Percentiles rank a stretch among this genome's conserved stretches.
These are phyloP conservation scores for Drosophila lacteicornis DNA, from an alignment of 1,140 invertebrate species.

Conservation along the genomic window DNA sequence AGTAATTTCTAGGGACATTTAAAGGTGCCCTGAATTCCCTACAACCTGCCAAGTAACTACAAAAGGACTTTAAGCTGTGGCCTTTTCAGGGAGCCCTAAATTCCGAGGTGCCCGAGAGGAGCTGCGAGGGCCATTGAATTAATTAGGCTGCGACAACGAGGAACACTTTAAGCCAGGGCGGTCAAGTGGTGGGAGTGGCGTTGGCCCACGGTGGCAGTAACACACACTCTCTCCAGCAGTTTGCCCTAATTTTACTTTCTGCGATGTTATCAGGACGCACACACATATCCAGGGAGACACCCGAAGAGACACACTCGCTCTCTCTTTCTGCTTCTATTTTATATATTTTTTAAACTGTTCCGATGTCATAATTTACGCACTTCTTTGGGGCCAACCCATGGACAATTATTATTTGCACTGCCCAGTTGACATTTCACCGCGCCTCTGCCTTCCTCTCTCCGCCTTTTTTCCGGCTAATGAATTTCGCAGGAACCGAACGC, in stretches of 20 bases:
- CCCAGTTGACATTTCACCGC: conserved; percentile 52
- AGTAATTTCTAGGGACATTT: neutral
- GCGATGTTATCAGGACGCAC: conserved; percentile 80
- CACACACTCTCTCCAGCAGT: conserved; percentile 56
- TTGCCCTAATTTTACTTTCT: conserved; percentile 83
- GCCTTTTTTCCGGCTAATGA: conserved; percentile 60
- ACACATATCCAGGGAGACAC: conserved; percentile 25
- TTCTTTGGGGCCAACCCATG: conserved; percentile 60
- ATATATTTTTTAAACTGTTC: conserved; percentile 37
- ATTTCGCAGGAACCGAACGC: conserved; percentile 53
- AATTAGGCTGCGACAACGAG: conserved; percentile 75
- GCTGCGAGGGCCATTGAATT: conserved; percentile 69
- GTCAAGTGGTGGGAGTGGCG: conserved; percentile 55
- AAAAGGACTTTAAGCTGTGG: conserved; percentile 20
- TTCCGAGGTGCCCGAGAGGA: conserved; percentile 13
- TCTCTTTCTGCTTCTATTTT: conserved; percentile 27
- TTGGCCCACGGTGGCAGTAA: conserved; percentile 25
- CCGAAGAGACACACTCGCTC: conserved; percentile 51
- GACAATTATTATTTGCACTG: conserved; percentile 51
- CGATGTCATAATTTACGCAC: conserved; percentile 81
- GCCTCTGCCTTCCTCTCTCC: conserved; percentile 12
- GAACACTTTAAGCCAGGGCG: conserved; percentile 64
- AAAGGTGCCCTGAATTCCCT: neutral
- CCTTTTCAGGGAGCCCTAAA: conserved; percentile 19
- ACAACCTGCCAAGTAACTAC: neutral